phyloP scores from a whole-genome alignment of 2,113 vertebrate species.

The Prionailurus bengalensis region DNA sequence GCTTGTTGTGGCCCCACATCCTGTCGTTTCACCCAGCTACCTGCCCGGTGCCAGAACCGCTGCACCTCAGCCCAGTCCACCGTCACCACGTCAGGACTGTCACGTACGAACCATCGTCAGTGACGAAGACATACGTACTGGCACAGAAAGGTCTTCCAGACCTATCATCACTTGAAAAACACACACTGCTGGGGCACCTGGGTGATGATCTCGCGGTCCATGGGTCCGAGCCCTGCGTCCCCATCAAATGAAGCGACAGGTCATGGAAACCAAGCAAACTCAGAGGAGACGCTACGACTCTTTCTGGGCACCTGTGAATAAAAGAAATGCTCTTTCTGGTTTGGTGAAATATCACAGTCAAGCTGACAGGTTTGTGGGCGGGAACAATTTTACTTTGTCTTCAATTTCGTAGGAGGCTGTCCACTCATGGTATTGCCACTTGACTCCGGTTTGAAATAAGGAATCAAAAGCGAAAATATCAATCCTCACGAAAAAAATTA shows the following conservation, averaged over 20 bases:
- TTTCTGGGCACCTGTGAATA: neutral
- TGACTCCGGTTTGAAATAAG: neutral
- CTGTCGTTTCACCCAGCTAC: neutral
- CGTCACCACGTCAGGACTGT: neutral
- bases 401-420: neutral
- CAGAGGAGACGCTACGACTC: neutral
- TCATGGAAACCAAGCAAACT: neutral
- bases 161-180: neutral
- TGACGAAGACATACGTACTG: neutral
- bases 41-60: neutral
- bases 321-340: neutral
- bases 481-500: neutral
- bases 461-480: neutral
- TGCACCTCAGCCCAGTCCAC: neutral
- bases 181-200: neutral
- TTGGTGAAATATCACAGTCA: neutral
- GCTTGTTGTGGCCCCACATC: too few relatives aligned
- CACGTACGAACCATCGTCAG: too few relatives aligned
- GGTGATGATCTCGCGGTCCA: too few relatives aligned
- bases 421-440: neutral
- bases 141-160: neutral
- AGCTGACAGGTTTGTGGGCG: neutral
- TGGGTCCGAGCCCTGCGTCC: neutral
- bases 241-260: neutral
- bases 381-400: neutral